Base-by-base conservation (phyloP, 2,888 invertebrate genomes). In the Athalia cordata region DNA sequence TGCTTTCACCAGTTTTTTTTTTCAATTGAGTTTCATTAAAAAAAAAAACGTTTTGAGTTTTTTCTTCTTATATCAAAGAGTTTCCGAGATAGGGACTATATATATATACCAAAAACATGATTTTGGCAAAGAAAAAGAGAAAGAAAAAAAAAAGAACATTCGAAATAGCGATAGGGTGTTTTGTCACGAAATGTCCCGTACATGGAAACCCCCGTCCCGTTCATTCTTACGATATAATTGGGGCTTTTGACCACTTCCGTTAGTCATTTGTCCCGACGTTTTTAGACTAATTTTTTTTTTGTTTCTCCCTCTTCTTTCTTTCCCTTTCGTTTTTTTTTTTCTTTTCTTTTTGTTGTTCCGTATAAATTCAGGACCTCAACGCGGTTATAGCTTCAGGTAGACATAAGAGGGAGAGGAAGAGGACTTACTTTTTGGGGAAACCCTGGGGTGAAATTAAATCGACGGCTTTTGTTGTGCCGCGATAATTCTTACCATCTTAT, bases 401-500 rank as follows among this genome's bases (percentile, higher is more conserved):
- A 29, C 29, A 29, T 29, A 29, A 29, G 29, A 29, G 29, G 29
- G 29, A 2, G 29, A 29, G 29, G 29, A 29, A 29, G 29, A 29
- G 29, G 29, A 29, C 29, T 29, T 29, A 29, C 29, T 29, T 29
- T 13, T 15, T 47, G 15, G 50, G n/a, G 9, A 62, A 50, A 64
- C 72, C 72, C 72, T 57, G 64, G 75, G 75, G 61, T 62, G 75
- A 75, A 75, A 75, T 75, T 75, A 75, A 75, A 75, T 75, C 75
- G 75, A 75, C 61, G 75, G 15, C 75, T 75, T 75, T 75, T 75
- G 75, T 75, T 75, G 61, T 64, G 62, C 75, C 62, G 75, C 75
- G 75, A 75, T 75, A 75, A 75, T 75, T 77, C 62, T 68, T 70
- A 77, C 66, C 70, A 57, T 65, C 77, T 77, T 77, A 77, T 77